phyloP scores from a whole-genome alignment of 1,140 invertebrate species.

The Dendroctonus valens region DNA sequence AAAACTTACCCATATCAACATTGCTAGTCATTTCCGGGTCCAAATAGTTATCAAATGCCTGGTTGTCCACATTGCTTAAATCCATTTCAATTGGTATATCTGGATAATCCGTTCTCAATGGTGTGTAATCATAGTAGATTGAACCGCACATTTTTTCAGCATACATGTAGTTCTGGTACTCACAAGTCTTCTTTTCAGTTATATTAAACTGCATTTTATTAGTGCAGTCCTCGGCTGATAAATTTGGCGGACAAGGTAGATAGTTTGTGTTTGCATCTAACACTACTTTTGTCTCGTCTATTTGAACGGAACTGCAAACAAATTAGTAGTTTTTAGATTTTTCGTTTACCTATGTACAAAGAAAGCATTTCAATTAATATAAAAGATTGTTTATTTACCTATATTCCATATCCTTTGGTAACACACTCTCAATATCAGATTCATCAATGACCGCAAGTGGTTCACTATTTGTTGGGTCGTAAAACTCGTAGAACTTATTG shows the following conservation, averaged over 20 bases:
- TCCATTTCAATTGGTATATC: constrained; percentile 48
- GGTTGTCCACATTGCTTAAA: constrained; percentile 47
- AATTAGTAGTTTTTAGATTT: neutral
- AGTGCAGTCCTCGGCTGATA: constrained; percentile 30
- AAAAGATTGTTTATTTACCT: constrained; percentile 34
- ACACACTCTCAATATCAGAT: constrained; percentile 33
- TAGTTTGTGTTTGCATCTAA: constrained; percentile 37
- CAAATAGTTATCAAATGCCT: constrained; percentile 49
- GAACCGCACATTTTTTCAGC: constrained; percentile 48
- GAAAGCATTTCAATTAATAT: neutral
- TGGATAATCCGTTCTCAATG: constrained; percentile 45
- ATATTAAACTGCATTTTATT: constrained; percentile 41
- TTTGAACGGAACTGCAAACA: constrained; percentile 33
- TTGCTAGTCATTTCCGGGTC: constrained; percentile 49
- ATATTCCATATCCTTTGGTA: constrained; percentile 49
- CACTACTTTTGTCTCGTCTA: neutral
- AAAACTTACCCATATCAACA: constrained; percentile 27
- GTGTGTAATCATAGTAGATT: constrained; percentile 46
- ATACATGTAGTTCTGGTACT: constrained; percentile 43
- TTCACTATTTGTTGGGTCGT: constrained; percentile 25
- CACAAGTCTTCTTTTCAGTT: constrained; percentile 40
- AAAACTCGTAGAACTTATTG: constrained; percentile 35
- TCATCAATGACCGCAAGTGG: constrained; percentile 8
- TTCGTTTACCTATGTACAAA: neutral
- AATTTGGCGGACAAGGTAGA: constrained; percentile 15